Evolutionary conservation across 2,888 invertebrate species (phyloP).

Genomic region (Cephus rjabovi): DNA sequence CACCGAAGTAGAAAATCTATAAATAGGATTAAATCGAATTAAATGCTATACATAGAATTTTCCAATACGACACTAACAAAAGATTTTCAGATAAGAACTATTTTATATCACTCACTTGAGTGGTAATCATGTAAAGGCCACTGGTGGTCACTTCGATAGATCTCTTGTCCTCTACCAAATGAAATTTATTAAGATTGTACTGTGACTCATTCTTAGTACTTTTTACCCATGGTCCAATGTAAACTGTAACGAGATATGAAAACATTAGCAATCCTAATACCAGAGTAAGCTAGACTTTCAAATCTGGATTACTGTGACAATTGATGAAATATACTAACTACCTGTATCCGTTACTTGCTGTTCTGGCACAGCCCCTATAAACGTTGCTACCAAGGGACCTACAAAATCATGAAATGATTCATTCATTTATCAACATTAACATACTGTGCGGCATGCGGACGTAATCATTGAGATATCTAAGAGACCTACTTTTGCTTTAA

Average conservation of each 20-base stretch:
- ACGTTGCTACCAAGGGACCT: conserved; percentile 56
- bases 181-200: conserved; percentile 56
- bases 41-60: not conserved
- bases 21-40: not conserved
- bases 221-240: conserved; percentile 60
- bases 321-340: conserved; percentile 41
- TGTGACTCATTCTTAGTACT: conserved; percentile 49
- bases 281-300: not conserved
- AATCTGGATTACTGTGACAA: not conserved
- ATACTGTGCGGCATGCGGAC: not conserved
- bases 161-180: conserved; percentile 57
- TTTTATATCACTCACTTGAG: conserved; percentile 48
- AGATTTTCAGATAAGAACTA: not conserved
- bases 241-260: conserved; percentile 34
- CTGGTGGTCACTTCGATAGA: conserved; percentile 57
- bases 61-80: not conserved
- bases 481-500: not conserved
- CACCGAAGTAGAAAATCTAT: conserved; percentile 57
- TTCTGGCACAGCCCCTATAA: conserved; percentile 56
- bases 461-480: not conserved
- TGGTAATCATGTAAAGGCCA: conserved; percentile 60
- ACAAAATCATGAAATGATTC: conserved; percentile 20
- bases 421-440: not conserved
- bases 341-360: conserved; percentile 56
- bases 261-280: not conserved